phyloP scores from a whole-genome alignment of 2,113 vertebrate genomes.

The Poeciliopsis turrubarensis region DNA sequence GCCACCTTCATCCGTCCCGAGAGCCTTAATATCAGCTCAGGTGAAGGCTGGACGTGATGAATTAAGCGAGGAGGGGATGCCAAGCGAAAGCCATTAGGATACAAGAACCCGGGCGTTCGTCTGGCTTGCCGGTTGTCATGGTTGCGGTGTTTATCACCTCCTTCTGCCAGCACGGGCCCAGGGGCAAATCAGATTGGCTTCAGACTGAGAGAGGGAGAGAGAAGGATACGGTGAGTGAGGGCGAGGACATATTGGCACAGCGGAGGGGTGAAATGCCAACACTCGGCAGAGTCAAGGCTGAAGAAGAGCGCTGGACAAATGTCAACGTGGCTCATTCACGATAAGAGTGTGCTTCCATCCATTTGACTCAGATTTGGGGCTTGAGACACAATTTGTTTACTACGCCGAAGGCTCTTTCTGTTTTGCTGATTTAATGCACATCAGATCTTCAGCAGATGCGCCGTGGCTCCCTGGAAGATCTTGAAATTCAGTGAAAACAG shows the following conservation, averaged over 20 bases:
- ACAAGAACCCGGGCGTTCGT: conserved; percentile 59
- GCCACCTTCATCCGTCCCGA: conserved; percentile 26
- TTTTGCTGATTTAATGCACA: neutral
- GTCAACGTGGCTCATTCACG: conserved; percentile 67
- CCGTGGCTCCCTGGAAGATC: neutral
- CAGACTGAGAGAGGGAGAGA: conserved; percentile 53
- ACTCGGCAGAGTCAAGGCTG: conserved; percentile 54
- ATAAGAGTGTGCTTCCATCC: conserved; percentile 46
- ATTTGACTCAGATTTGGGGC: conserved; percentile 20
- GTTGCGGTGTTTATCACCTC: conserved; percentile 78
- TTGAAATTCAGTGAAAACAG: neutral
- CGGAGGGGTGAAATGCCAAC: conserved; percentile 75
- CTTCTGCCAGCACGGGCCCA: conserved; percentile 72
- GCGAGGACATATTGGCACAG: conserved; percentile 72
- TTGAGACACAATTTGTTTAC: neutral
- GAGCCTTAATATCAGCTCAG: conserved; percentile 53
- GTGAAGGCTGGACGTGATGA: conserved; percentile 59
- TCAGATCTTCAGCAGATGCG: neutral
- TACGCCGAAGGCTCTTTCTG: neutral
- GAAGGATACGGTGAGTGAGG: conserved; percentile 65
- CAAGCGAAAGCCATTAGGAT: conserved; percentile 63
- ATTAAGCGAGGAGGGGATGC: conserved; percentile 60
- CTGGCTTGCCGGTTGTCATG: conserved; percentile 76
- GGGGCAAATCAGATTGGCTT: conserved; percentile 79
- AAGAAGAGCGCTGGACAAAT: conserved; percentile 68